Conservation (phyloP, 1,140 invertebrate species). For the Calephelis virginiensis region DNA sequence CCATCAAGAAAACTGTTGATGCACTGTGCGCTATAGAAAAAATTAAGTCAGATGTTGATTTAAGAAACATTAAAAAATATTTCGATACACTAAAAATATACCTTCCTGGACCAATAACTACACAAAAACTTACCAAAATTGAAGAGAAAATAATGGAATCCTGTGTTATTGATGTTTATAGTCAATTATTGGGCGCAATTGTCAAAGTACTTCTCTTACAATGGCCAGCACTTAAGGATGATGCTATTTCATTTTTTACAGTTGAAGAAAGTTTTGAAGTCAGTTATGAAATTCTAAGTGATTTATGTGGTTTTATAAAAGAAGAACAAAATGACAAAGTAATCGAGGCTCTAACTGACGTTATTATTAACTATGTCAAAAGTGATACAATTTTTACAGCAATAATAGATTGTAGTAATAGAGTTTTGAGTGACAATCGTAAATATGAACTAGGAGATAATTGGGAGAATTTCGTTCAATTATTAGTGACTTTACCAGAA, state of each 20-base stretch:
- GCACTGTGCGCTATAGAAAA: constrained; percentile 53
- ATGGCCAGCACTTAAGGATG: constrained; percentile 54
- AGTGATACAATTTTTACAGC: constrained; percentile 79
- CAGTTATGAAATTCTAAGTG: constrained; percentile 75
- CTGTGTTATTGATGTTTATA: constrained; percentile 35
- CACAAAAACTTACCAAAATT: constrained; percentile 77
- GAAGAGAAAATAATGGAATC: constrained; percentile 38
- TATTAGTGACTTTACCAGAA: constrained; percentile 82
- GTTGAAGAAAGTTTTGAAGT: constrained; percentile 77
- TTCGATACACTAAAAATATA: constrained; percentile 19
- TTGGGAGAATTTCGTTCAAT: constrained; percentile 81
- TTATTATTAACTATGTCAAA: constrained; percentile 77
- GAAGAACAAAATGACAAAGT: constrained; percentile 44
- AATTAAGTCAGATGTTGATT: constrained; percentile 66
- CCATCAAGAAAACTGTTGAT: constrained; percentile 28
- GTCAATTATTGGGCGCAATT: constrained; percentile 31
- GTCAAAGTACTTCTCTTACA: constrained; percentile 36
- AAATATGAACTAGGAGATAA: constrained; percentile 34
- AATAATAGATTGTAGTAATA: constrained; percentile 55
- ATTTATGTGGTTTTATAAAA: constrained; percentile 74
- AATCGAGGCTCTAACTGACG: constrained; percentile 51
- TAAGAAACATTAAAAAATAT: constrained; percentile 46
- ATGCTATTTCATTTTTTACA: constrained; percentile 70
- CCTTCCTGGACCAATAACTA: constrained; percentile 82
- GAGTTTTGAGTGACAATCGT: constrained; percentile 16